Percentiles rank a stretch among this genome's conserved stretches.
These are phyloP conservation scores for Drepanosiphum platanoidis DNA, from an alignment of 2,888 invertebrate genomes.

Conservation along the genomic window DNA sequence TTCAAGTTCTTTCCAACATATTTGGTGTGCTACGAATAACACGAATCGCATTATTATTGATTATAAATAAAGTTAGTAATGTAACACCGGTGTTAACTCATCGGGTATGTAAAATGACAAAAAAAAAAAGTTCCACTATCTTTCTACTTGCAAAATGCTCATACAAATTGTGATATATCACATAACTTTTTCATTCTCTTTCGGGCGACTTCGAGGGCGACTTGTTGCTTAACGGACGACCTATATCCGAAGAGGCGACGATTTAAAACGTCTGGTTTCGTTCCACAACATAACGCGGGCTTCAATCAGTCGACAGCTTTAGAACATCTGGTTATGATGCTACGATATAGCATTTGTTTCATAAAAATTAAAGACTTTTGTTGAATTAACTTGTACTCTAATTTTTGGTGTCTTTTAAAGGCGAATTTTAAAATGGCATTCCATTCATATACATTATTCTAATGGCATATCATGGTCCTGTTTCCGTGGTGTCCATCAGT, in stretches of 20 bases:
- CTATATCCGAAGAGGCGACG: slow-evolving; percentile 74
- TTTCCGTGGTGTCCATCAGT: slow-evolving; percentile 35
- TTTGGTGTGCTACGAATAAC: no score
- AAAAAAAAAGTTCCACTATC: no score
- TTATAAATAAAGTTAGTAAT: no score
- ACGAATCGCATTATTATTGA: no score
- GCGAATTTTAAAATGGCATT: slow-evolving; percentile 81
- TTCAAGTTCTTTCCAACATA: no score
- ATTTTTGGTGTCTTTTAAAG: slow-evolving; percentile 68
- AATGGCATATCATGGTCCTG: slow-evolving; percentile 62
- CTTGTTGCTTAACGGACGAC: slow-evolving; percentile 76
- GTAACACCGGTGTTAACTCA: no score
- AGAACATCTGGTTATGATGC: slow-evolving; percentile 89
- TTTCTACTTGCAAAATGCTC: no score
- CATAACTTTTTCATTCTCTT: neutral
- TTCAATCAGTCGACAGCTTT: slow-evolving; percentile 81
- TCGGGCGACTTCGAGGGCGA: slow-evolving; percentile 74
- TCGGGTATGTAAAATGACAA: no score
- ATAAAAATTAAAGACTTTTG: no score
- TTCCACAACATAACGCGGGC: slow-evolving; percentile 86
- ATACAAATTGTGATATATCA: no score
- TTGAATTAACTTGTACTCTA: no score
- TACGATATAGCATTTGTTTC: slow-evolving; percentile 66
- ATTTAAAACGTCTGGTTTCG: slow-evolving; percentile 83
- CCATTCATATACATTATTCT: neutral